Percentiles rank a stretch among this genome's conserved stretches.
These are phyloP conservation scores for Acromyrmex charruanus DNA, from an alignment of 1,140 invertebrate genomes.

Conservation along the genomic window DNA sequence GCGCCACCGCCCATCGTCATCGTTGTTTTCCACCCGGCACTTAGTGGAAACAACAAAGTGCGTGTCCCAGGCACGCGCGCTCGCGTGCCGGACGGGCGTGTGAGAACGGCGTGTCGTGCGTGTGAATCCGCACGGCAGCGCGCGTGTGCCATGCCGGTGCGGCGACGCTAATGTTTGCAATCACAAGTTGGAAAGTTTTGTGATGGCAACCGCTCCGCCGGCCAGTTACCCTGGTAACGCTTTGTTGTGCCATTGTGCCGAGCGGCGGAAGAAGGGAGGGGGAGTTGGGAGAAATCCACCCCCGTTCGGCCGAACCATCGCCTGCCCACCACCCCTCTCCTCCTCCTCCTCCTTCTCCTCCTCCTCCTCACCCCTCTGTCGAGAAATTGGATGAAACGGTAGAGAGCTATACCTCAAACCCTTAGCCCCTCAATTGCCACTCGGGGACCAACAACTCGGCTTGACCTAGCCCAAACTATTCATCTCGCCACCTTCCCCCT, in stretches of 20 bases:
- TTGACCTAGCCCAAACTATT: constrained; percentile 75
- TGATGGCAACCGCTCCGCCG: constrained; percentile 81
- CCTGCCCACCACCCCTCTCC: neutral
- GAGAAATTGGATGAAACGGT: constrained; percentile 59
- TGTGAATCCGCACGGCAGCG: constrained; percentile 67
- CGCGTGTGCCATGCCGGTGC: constrained; percentile 61
- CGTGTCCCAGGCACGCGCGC: constrained; percentile 68
- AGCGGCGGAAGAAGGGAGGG: constrained; percentile 29
- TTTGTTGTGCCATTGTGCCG: constrained; percentile 82
- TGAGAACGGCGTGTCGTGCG: constrained; percentile 57
- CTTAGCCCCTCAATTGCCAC: constrained; percentile 53
- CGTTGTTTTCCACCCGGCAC: constrained; percentile 65
- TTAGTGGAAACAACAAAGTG: constrained; percentile 65
- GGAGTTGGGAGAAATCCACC: constrained; percentile 49
- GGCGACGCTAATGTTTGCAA: constrained; percentile 76
- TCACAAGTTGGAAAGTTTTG: constrained; percentile 81
- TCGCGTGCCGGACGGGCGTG: constrained; percentile 71
- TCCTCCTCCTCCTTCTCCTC: too few species aligned
- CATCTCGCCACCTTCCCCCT: neutral
- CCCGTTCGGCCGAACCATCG: constrained; percentile 3
- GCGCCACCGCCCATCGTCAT: neutral
- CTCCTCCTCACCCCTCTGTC: neutral
- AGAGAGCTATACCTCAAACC: constrained; percentile 30
- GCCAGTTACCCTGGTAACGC: constrained; percentile 80
- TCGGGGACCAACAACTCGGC: constrained; percentile 60